Evolutionary conservation across 1,140 invertebrate species (phyloP), one percentile per base, ranked within the genome.

Genomic region (Latrodectus geometricus): DNA sequence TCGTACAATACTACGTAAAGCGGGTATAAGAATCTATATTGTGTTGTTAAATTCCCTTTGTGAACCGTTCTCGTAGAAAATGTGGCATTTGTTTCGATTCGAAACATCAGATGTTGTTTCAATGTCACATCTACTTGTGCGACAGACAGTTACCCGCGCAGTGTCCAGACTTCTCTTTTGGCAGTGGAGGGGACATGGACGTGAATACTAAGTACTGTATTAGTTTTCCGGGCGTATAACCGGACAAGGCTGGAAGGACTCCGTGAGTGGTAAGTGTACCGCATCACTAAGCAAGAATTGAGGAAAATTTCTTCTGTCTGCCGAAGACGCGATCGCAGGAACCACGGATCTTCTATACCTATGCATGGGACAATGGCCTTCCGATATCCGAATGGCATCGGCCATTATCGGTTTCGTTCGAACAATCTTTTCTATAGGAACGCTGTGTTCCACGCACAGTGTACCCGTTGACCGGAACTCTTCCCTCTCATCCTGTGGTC

Each of bases 201-300:
- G 17, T 69, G 68, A 69, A 69, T 69, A 69, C n/a, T 69, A 69
- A 69, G n/a, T 69, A 23, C 68, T 69, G 21, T 23, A 69, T 69
- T 69, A 69, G 17, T 23, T 23, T 69, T 69, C 68, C 54, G 11
- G 54, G 54, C 54, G 8, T 61, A 61, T 61, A 50, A 56, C 74
- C 52, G 74, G 54, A 76, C 74, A 76, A 76, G 76, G 61, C 15
- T 49, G 14, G 68, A 9, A 69, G 21, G 68, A 69, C 68, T 69
- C 20, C 9, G 68, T 14, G 20, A 69, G 68, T 50, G 65, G 23
- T 50, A 78, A 78, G 56, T 66, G 78, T 54, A 80, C 5, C 78
- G 78, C 78, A 80, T 80, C 78, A 80, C 9, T 80, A 80, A 70
- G 50, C 78, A 80, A 66, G 68, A 69, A 69, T 69, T 69, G 68